These are phyloP conservation scores for Rhinogobio ventralis DNA, from an alignment of 2,797 vertebrate species.

Conservation along the genomic window DNA sequence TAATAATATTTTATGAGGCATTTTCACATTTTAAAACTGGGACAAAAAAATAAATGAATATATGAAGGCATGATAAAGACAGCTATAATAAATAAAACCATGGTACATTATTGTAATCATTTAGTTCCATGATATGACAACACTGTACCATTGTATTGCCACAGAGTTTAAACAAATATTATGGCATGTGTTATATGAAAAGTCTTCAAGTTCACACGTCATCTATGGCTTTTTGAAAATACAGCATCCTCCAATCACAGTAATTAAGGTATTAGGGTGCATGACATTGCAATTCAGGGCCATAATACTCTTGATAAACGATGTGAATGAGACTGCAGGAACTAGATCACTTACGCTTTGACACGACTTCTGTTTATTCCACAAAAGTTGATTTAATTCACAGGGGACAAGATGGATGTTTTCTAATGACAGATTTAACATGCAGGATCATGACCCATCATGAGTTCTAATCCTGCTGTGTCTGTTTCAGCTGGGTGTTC, in stretches of 20 bases:
- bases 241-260: background rate
- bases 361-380: slow-evolving; percentile 26
- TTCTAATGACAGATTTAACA: slow-evolving; percentile 42
- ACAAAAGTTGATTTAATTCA: slow-evolving; percentile 30
- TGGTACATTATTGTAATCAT: background rate
- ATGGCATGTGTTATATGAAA: background rate
- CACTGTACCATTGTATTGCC: background rate
- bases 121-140: background rate
- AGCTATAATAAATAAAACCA: too few species aligned
- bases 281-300: background rate
- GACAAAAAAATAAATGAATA: background rate
- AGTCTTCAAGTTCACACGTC: background rate
- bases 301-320: slow-evolving; percentile 13
- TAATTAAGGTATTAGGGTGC: slow-evolving; percentile 32
- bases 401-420: slow-evolving; percentile 25
- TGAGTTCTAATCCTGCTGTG: background rate
- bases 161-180: background rate
- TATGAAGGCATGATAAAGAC: background rate
- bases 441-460: slow-evolving; percentile 36
- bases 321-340: slow-evolving; percentile 6
- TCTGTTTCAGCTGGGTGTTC: slow-evolving; percentile 69
- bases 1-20: background rate
- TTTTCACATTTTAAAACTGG: background rate
- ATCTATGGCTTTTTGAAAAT: background rate
- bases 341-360: slow-evolving; percentile 24